Percentiles rank a stretch among this genome's conserved stretches.
Conservation (phyloP, 2,113 vertebrate species). For the Archilochus colubris region DNA sequence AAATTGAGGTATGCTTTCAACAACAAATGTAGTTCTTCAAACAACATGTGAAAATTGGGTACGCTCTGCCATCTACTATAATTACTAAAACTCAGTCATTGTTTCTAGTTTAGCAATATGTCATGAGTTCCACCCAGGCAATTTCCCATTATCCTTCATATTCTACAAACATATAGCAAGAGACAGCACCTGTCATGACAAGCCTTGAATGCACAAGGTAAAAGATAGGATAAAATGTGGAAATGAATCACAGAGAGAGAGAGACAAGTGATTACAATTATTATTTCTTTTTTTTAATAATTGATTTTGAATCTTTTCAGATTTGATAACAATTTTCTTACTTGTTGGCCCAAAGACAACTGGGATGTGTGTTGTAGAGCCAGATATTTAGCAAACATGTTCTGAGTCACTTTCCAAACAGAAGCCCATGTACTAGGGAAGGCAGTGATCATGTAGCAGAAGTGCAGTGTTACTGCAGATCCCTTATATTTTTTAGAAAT, state of each 20-base stretch:
- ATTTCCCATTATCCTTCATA: constrained; percentile 25
- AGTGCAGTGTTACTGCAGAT: not conserved
- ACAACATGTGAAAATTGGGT: not conserved
- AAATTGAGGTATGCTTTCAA: not conserved
- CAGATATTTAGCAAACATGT: not conserved
- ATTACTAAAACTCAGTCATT: constrained; percentile 24
- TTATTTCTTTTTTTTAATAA: not conserved
- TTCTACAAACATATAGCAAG: constrained; percentile 35
- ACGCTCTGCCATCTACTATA: not conserved
- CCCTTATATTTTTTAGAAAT: not conserved
- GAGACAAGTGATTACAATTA: not conserved
- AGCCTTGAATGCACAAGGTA: constrained; percentile 18
- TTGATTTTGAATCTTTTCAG: constrained; percentile 1
- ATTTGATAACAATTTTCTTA: not conserved
- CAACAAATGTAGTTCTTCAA: not conserved
- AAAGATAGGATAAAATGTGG: constrained; percentile 31
- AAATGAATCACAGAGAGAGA: constrained; percentile 28
- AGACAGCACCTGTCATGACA: constrained; percentile 38
- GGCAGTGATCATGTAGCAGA: accelerated
- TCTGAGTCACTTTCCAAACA: not conserved
- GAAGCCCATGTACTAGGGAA: not conserved
- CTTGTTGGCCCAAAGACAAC: not conserved
- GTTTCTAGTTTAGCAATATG: constrained; percentile 40
- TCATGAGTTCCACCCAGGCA: constrained; percentile 23
- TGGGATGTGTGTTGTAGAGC: not conserved